Evolutionary conservation across 2,113 vertebrate genomes (phyloP).

Genomic region (Xiphias gladius): DNA sequence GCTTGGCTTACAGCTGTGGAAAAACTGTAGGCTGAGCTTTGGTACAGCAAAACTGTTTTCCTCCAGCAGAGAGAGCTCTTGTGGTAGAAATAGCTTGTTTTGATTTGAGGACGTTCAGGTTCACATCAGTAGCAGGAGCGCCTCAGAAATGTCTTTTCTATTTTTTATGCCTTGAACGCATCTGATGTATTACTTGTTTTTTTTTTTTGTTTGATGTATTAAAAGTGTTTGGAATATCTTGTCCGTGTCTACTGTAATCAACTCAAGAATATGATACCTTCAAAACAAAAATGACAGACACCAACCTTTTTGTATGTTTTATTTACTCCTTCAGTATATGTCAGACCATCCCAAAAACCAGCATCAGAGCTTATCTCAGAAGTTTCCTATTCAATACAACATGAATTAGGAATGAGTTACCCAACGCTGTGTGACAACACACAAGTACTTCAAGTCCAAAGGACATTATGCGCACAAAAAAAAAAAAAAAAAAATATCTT

Average conservation of each 20-base stretch:
- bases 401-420: constrained; percentile 60
- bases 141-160: constrained; percentile 39
- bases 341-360: constrained; percentile 67
- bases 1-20: not conserved
- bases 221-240: constrained; percentile 74
- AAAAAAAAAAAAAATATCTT: constrained; percentile 18
- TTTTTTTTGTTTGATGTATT: constrained; percentile 75
- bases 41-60: constrained; percentile 39
- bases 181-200: constrained; percentile 70
- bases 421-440: constrained; percentile 44
- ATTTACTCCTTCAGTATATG: constrained; percentile 74
- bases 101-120: not conserved
- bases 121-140: constrained; percentile 4
- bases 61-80: constrained; percentile 73
- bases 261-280: too few relatives aligned
- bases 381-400: constrained; percentile 66
- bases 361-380: constrained; percentile 54
- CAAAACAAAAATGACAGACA: constrained; percentile 31
- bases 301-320: constrained; percentile 63
- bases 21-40: constrained; percentile 22
- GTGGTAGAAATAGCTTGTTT: constrained; percentile 60
- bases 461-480: constrained; percentile 31
- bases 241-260: not conserved
- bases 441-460: constrained; percentile 69
- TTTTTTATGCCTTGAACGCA: constrained; percentile 57